phyloP scores from a whole-genome alignment of 2,888 invertebrate genomes.

The Orthosia gracilis region DNA sequence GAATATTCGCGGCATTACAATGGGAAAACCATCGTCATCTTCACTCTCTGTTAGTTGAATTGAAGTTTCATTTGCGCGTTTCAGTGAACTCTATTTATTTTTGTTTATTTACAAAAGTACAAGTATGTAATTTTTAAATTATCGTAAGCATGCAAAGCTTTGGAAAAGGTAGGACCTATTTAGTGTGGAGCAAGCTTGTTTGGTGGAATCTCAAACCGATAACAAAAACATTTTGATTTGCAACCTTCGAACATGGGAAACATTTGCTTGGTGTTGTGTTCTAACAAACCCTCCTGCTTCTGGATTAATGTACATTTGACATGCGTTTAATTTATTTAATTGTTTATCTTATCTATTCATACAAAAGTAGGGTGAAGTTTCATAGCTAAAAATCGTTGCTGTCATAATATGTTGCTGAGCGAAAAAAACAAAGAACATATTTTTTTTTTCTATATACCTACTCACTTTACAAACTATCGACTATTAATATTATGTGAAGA shows the following conservation, averaged over 20 bases:
- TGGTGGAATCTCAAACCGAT: neutral
- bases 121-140: conserved; percentile 67
- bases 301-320: conserved; percentile 3
- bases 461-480: neutral
- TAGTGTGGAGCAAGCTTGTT: conserved; percentile 29
- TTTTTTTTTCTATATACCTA: too few relatives aligned
- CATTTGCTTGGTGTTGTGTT: conserved; percentile 29
- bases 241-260: conserved; percentile 27
- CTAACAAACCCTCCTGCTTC: conserved; percentile 15
- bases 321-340: neutral
- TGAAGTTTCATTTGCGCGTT: conserved; percentile 54
- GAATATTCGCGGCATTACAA: conserved; percentile 44
- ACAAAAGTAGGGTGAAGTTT: neutral
- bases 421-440: neutral
- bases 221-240: neutral
- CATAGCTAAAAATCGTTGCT: neutral
- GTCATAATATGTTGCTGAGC: neutral
- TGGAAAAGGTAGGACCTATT: conserved; percentile 38
- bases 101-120: conserved; percentile 58
- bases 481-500: neutral
- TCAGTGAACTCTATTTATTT: conserved; percentile 33
- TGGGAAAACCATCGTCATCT: conserved; percentile 79
- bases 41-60: conserved; percentile 79
- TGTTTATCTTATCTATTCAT: neutral
- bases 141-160: conserved; percentile 62